Base-by-base conservation (phyloP, 2,797 vertebrate species). In the Oophaga sylvatica region DNA sequence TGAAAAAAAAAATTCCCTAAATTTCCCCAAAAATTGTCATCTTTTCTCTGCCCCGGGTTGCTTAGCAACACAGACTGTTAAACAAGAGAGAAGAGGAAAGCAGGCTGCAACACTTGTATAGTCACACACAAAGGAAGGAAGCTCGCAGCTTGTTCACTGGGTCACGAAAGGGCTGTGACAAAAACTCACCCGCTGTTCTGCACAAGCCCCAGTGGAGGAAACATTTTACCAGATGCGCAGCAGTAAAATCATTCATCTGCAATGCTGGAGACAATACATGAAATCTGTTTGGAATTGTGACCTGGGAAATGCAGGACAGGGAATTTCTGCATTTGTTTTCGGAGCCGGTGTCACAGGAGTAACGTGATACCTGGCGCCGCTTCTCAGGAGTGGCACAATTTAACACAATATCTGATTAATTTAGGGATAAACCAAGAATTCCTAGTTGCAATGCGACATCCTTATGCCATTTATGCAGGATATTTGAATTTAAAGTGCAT, bases 41-140 rank as follows among this genome's bases (percentile, higher is more conserved):
- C 80, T 59, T 65, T 76, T 84, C 31, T 53, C 56, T 29, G 26
- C 17, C 10, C 48, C 31, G 13, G 48, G 73, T 84, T 79, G 76
- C 87, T 26, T 80, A 84, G 82, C 82, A 88, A 88, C 87, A 80
- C 57, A 48, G n/a, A 62, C 59, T 31, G 81, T 80, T 88, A 73
- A 70, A 67, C 53, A 87, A 84, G 75, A 77, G 65, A 84, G 75
- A 77, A 62, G 31, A 4, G 8, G 59, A 45, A 48, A 71, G 56
- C 81, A 62, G 57, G 63, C 8, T 80, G 62, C 67, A 73, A 75
- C 70, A 80, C 65, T 71, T 62, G 86, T 77, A 62, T 65, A 35
- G 81, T 81, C n/a, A 65, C 16, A 22, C 68, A 88, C 75, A 83
- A 79, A 80, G n/a, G 76, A 71, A 56, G 31, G 76, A 84, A 79